These are phyloP conservation scores for Piliocolobus tephrosceles DNA, from an alignment of 2,113 vertebrate genomes.

Conservation along the genomic window DNA sequence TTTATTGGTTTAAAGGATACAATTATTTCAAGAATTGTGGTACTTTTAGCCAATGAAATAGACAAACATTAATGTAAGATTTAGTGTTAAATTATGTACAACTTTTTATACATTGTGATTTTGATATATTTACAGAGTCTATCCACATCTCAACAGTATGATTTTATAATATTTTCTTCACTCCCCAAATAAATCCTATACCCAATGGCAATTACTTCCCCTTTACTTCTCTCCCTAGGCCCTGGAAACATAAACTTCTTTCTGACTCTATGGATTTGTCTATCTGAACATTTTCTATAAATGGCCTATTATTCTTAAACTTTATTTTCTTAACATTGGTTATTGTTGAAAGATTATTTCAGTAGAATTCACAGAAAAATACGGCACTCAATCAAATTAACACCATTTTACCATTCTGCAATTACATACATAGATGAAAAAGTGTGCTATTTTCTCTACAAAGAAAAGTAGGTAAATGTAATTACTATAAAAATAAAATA, in stretches of 20 bases:
- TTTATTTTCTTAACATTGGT: neutral
- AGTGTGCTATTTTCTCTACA: neutral
- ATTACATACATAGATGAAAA: conserved; percentile 1
- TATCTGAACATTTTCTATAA: neutral
- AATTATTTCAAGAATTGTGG: neutral
- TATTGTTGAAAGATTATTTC: conserved; percentile 43
- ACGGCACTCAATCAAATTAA: neutral
- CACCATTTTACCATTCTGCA: conserved; percentile 1
- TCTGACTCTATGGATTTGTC: neutral
- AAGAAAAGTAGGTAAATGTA: conserved; percentile 32
- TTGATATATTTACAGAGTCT: neutral
- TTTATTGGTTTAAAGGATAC: neutral
- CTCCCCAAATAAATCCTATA: neutral
- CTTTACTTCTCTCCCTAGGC: accelerated
- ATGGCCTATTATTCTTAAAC: conserved; percentile 10
- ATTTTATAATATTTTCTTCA: neutral
- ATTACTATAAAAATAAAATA: conserved; percentile 31
- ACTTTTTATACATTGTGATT: neutral
- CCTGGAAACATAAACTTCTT: neutral
- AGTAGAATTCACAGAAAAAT: conserved; percentile 20
- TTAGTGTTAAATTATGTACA: neutral
- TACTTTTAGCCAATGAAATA: neutral
- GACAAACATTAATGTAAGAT: neutral
- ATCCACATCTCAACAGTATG: neutral
- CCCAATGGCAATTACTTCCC: accelerated